Evolutionary conservation across 2,888 invertebrate genomes (phyloP), one percentile per base, ranked within the genome.

Genomic region (Amaurobius ferox): DNA sequence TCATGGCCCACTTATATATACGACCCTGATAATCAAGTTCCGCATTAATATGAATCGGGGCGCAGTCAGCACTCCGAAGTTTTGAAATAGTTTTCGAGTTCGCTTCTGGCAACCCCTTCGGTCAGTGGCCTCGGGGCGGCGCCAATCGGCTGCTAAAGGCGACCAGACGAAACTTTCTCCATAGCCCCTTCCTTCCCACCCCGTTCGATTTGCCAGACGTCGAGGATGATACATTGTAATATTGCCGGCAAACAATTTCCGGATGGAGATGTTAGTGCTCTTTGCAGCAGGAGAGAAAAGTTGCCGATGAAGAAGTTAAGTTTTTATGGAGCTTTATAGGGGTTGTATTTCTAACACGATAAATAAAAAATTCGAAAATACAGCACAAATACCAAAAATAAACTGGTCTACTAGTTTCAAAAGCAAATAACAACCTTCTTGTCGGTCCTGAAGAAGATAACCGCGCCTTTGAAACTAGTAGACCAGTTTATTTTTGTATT

Each of bases 121-220:
- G 81, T 83, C 81, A 76, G 81, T 83, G 81, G 68, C 81, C 81
- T 76, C 29, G 29, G 13, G 62, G 9, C 13, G 83, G 83, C 83
- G 83, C 83, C 83, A 71, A 70, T 40, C 81, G 44, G 40, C 76
- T 64, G 32, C 30, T 40, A 35, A 39, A n/a, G 44, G 44, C 30
- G 68, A 40, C 76, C 64, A 83, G 76, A 74, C 68, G 13, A 74
- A 79, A 72, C 66, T 73, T 73, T 67, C 28, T 44, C 19, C 26
- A 30, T 39, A 30, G 30, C 23, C 66, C 44, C 72, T 32, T 30
- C 55, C 40, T n/a, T 48, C 64, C 66, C 26, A 30, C 23, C 32
- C 23, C 32, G 35, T 66, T 66, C 64, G 64, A 64, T 66, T n/a
- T 32, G n/a, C 11, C 30, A 32, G 66, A 30, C 66, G 23, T 48